Base-by-base conservation (phyloP, 1,140 invertebrate species). In the Pseudomyrmex sp. region DNA sequence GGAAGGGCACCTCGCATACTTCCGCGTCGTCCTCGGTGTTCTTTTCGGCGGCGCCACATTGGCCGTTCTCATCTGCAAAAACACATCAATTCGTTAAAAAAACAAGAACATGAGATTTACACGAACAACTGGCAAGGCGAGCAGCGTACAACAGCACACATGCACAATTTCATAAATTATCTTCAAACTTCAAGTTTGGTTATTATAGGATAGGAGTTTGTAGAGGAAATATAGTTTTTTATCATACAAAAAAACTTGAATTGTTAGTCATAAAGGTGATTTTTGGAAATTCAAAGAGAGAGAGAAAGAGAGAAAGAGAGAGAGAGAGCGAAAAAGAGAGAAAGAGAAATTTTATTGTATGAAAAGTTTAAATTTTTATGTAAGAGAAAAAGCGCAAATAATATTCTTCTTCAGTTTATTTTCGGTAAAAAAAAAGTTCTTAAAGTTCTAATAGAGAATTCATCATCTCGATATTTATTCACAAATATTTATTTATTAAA, bases 1-100 rank as follows among this genome's bases (percentile, higher is more conserved):
- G 86, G 61, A 90, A 90, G 1, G 86, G 87, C 1, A 90, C 72
- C 9, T 88, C 82, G 56, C 88, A 90, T 1, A 87, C 52, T 18
- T 86, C 73, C 15, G 83, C n/a, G 20, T 89, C 79, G 15, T 90
- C 85, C 15, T 88, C 86, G 18, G 82, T 52, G 13, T 56, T 77
- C 69, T 84, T 85, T 2, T 85, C 84, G 13, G 46, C 80, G 20
- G 50, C 82, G 46, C 5, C 35, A 35, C 68, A 72, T 15, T 87
- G 66, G 4, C 13, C 52, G 15, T 79, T 83, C 63, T 77, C 85
- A n/a, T 84, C 88, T 90, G 88, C 50, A 90, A 90, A 88, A 48
- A 87, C 15, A 83, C n/a, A 56, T 79, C 7, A 52, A 2, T 20
- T 13, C 10, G 68, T 88, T 84, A 87, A 74, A 73, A 73, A 75